Conservation (phyloP, 2,797 vertebrate species). For the Columba guinea region DNA sequence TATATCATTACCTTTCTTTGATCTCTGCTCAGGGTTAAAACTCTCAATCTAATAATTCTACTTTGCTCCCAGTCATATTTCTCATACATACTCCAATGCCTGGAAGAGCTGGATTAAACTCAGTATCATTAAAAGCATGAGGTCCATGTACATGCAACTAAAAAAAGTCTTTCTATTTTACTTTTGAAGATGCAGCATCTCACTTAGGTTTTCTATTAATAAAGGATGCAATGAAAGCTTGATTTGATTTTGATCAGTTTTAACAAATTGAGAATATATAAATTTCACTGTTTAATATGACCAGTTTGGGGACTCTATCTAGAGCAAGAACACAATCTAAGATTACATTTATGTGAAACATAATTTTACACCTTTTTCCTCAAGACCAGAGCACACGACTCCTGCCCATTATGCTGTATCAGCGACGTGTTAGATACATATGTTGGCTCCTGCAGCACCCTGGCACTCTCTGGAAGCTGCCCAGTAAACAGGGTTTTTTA, state of each 20-base stretch:
- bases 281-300: background rate
- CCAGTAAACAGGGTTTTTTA: background rate
- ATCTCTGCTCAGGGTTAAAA: background rate
- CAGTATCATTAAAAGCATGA: background rate
- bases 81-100: background rate
- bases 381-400: background rate
- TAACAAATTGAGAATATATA: background rate
- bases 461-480: background rate
- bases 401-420: background rate
- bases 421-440: accelerated
- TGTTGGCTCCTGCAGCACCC: background rate
- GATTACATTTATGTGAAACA: background rate
- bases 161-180: background rate
- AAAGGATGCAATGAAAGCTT: background rate
- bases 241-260: background rate
- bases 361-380: background rate
- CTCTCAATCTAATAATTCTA: background rate
- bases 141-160: background rate
- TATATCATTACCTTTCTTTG: background rate
- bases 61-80: background rate
- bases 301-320: background rate
- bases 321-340: background rate
- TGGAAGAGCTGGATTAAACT: background rate
- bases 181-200: background rate
- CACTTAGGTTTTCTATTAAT: background rate